Conservation (phyloP, 2,797 vertebrate genomes). For the Hafferia zeledoni region DNA sequence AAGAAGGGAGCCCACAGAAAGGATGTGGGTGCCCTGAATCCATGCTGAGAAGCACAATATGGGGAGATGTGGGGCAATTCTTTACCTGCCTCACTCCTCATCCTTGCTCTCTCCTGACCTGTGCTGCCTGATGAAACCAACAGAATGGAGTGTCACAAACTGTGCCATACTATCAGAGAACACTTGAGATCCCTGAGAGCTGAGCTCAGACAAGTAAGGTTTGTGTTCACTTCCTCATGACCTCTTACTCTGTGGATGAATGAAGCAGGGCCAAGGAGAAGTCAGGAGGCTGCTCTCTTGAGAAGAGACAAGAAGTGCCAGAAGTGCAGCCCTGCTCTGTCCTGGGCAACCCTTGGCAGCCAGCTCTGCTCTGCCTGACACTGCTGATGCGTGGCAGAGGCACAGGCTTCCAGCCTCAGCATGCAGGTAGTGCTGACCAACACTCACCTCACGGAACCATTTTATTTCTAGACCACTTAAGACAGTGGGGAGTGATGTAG, state of each 20-base stretch:
- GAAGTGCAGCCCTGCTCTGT: background rate
- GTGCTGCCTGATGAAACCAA: background rate
- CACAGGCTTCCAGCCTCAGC: background rate
- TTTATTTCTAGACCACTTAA: conserved; percentile 3
- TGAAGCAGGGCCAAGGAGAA: background rate
- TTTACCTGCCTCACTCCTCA: background rate
- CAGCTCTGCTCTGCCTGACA: background rate
- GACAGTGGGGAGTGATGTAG: background rate
- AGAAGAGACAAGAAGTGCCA: background rate
- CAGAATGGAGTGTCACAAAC: background rate
- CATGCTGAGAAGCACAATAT: background rate
- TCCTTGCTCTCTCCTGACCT: background rate
- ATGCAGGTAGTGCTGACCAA: background rate
- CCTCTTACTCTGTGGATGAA: background rate
- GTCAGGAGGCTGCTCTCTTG: background rate
- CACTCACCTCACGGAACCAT: background rate
- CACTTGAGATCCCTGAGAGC: background rate
- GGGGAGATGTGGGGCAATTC: background rate
- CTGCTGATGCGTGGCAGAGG: rapidly evolving
- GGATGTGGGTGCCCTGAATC: background rate
- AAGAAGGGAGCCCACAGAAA: background rate
- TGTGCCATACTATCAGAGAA: rapidly evolving
- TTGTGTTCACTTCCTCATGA: background rate
- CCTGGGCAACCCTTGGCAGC: background rate
- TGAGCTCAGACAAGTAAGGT: background rate